Conservation (phyloP, 2,888 invertebrate genomes). For the Apamea sordens region DNA sequence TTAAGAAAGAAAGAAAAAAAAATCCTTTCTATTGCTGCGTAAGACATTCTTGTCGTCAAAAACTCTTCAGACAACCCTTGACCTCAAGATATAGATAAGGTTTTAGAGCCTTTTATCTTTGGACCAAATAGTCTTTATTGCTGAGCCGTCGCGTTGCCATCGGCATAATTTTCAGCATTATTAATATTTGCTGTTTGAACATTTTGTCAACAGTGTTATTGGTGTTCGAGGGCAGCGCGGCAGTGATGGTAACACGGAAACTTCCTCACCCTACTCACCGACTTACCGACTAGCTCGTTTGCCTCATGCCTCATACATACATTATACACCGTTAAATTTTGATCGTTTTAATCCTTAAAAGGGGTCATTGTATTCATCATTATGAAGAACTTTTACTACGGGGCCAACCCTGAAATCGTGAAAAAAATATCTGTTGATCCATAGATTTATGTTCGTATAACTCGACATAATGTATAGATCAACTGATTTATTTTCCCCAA, state of each 20-base stretch:
- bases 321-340: too few species aligned
- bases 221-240: too few species aligned
- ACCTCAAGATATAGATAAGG: constrained; percentile 26
- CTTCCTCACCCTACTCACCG: too few species aligned
- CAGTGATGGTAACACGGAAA: too few species aligned
- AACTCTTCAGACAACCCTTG: constrained; percentile 7
- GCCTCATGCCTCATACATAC: neutral
- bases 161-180: neutral
- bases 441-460: too few species aligned
- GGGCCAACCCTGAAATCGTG: too few species aligned
- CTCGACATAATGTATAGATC: too few species aligned
- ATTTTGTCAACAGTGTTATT: neutral
- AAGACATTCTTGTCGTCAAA: neutral
- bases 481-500: too few species aligned
- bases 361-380: too few species aligned
- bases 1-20: neutral
- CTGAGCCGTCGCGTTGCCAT: neutral
- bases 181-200: constrained; percentile 3
- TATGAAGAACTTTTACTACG: too few species aligned
- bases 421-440: too few species aligned
- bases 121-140: neutral
- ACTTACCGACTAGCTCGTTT: neutral
- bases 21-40: neutral
- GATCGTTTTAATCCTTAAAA: too few species aligned
- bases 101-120: neutral